phyloP scores from a whole-genome alignment of 2,888 invertebrate genomes.

The Autographa pulchrina region DNA sequence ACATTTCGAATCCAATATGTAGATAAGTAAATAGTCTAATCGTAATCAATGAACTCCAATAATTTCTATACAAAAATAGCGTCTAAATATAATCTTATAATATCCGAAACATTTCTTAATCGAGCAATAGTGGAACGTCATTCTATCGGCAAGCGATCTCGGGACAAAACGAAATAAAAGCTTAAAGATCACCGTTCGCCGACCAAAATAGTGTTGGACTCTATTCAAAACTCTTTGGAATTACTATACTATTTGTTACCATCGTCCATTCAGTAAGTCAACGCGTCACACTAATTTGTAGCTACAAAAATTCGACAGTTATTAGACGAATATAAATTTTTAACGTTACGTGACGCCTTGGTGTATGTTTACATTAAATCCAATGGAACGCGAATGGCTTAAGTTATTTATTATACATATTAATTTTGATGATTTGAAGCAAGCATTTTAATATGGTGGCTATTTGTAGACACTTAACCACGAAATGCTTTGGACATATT shows the following conservation, averaged over 20 bases:
- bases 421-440: conserved; percentile 65
- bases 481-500: conserved; percentile 45
- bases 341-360: conserved; percentile 62
- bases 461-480: conserved; percentile 61
- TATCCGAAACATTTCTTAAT: conserved; percentile 59
- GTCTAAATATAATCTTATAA: conserved; percentile 46
- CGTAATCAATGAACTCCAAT: conserved; percentile 28
- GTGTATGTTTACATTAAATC: conserved; percentile 69
- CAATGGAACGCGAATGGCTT: conserved; percentile 63
- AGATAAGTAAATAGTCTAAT: conserved; percentile 23
- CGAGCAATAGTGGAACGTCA: conserved; percentile 60
- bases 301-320: conserved; percentile 80
- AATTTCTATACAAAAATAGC: conserved; percentile 34
- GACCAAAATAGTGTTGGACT: conserved; percentile 88
- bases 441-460: conserved; percentile 64
- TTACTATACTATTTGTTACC: conserved; percentile 86
- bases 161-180: conserved; percentile 81
- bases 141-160: conserved; percentile 75
- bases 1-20: conserved; percentile 2
- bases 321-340: conserved; percentile 80
- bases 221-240: conserved; percentile 89
- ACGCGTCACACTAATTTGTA: conserved; percentile 81
- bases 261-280: conserved; percentile 88
- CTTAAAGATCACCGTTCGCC: conserved; percentile 81
- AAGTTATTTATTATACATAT: conserved; percentile 68